Conservation (phyloP, 1,140 invertebrate genomes). For the Dendrolimus punctatus region DNA sequence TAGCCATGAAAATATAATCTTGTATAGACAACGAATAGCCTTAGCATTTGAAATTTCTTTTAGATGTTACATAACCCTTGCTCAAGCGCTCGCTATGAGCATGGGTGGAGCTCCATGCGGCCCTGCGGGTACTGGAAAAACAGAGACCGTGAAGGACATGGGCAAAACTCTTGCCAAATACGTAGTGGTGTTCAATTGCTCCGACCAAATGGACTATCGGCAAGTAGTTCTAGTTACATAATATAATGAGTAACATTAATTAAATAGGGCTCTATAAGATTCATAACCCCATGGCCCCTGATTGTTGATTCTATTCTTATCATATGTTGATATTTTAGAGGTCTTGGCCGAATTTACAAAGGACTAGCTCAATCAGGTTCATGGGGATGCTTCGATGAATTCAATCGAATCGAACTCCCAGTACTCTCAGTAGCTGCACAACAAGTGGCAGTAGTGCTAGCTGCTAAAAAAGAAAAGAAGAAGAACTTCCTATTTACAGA, state of each 20-base stretch:
- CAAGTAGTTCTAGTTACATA: conserved; percentile 44
- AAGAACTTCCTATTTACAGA: conserved; percentile 94
- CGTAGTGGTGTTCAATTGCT: conserved; percentile 98
- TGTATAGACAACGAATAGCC: too few species aligned
- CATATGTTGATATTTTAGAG: conserved; percentile 65
- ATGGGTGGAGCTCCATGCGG: conserved; percentile 97
- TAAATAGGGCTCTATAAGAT: too few species aligned
- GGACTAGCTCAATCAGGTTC: conserved; percentile 95
- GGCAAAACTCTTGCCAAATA: conserved; percentile 97
- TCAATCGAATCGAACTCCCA: conserved; percentile 96
- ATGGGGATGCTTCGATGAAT: conserved; percentile 98
- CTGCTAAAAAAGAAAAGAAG: conserved; percentile 93
- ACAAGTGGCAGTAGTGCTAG: conserved; percentile 95
- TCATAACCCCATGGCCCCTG: too few species aligned
- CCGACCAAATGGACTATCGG: conserved; percentile 98
- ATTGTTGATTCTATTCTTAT: not conserved
- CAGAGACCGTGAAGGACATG: conserved; percentile 98
- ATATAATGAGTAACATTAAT: too few species aligned
- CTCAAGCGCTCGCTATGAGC: conserved; percentile 95
- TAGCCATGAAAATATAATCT: too few species aligned
- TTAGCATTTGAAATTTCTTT: not conserved
- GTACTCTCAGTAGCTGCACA: conserved; percentile 96
- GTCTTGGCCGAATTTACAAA: conserved; percentile 91
- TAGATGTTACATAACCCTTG: conserved; percentile 97
- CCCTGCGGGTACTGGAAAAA: conserved; percentile 96